A percentile compares a stretch with the other conserved stretches of the same genome.
These are phyloP conservation scores for Salmo trutta DNA, from an alignment of 2,797 vertebrate species.

Conservation along the genomic window DNA sequence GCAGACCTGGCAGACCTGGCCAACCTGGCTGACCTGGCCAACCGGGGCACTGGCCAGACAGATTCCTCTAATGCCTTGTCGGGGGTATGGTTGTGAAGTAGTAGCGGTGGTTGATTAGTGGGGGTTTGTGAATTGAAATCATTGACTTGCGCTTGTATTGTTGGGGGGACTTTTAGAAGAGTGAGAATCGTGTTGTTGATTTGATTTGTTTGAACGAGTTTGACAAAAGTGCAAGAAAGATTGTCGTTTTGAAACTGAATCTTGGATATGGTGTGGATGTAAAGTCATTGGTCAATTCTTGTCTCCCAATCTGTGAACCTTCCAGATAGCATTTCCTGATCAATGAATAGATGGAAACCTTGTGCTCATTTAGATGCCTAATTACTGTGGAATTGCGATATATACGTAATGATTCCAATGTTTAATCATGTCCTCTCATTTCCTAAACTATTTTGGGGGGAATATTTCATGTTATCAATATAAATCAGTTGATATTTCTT, in stretches of 20 bases:
- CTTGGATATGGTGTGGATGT: constrained; percentile 23
- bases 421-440: neutral
- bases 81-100: constrained; percentile 33
- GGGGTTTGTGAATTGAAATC: constrained; percentile 32
- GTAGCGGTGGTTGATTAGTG: constrained; percentile 28
- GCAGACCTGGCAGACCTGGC: too few species aligned
- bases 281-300: constrained; percentile 29
- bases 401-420: neutral
- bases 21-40: too few species aligned
- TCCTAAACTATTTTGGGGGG: neutral
- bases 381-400: constrained; percentile 6
- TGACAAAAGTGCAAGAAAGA: constrained; percentile 54
- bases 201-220: neutral
- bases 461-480: neutral
- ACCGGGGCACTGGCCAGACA: neutral
- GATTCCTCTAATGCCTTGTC: constrained; percentile 10
- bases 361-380: constrained; percentile 26
- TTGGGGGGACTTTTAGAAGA: constrained; percentile 33
- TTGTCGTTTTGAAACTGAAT: constrained; percentile 24
- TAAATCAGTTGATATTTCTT: neutral
- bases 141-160: constrained; percentile 54
- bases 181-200: constrained; percentile 16
- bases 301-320: constrained; percentile 37
- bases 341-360: constrained; percentile 17
- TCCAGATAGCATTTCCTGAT: constrained; percentile 28